phyloP scores from a whole-genome alignment of 2,797 vertebrate species.

The Hyperoplus immaculatus region DNA sequence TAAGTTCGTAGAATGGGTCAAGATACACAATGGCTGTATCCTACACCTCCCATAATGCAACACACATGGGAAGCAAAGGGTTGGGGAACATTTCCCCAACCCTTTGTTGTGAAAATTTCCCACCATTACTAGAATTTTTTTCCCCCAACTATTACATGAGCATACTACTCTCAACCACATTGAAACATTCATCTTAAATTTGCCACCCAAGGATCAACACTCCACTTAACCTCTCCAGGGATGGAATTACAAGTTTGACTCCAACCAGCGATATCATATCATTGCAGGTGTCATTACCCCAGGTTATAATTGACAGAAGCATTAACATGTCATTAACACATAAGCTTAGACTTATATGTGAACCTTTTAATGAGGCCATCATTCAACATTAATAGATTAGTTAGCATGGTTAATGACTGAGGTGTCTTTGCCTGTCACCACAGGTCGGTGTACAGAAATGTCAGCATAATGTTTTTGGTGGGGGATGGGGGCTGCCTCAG shows the following conservation, averaged over 20 bases:
- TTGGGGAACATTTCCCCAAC: too few relatives aligned
- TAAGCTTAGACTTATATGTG: constrained; percentile 86
- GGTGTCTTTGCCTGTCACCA: constrained; percentile 82
- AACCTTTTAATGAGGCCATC: constrained; percentile 88
- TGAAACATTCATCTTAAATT: constrained; percentile 69
- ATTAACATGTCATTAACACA: constrained; percentile 89
- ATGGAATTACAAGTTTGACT: constrained; percentile 84
- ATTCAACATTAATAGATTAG: constrained; percentile 87
- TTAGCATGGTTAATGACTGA: constrained; percentile 84
- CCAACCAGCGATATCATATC: constrained; percentile 75
- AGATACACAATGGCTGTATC: background rate
- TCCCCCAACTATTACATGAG: constrained; percentile 42
- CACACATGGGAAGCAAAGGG: too few relatives aligned
- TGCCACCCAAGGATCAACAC: constrained; percentile 66
- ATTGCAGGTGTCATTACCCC: constrained; percentile 84
- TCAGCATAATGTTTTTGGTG: constrained; percentile 77
- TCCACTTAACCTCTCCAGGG: constrained; percentile 81
- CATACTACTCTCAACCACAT: constrained; percentile 27
- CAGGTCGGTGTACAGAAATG: constrained; percentile 76
- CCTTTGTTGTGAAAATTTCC: constrained; percentile 8
- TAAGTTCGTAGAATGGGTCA: background rate
- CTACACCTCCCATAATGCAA: background rate
- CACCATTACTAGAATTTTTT: constrained; percentile 37
- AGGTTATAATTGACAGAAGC: constrained; percentile 85
- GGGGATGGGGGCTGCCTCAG: constrained; percentile 35